Conservation (phyloP, 1,140 invertebrate genomes). For the Drosophila quadrilineata region DNA sequence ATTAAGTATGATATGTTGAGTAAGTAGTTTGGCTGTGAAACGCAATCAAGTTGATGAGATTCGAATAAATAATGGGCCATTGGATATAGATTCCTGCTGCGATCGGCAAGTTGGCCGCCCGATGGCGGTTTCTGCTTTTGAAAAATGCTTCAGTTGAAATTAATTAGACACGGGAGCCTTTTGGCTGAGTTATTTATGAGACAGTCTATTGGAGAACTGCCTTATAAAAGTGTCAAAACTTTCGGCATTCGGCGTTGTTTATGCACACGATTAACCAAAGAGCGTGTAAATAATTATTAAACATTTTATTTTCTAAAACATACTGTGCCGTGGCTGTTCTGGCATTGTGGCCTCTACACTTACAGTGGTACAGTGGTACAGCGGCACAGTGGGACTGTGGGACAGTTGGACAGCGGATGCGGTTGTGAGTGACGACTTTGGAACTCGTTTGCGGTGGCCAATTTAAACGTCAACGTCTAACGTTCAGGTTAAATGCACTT, state of each 20-base stretch:
- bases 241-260: constrained; percentile 56
- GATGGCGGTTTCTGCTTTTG: constrained; percentile 54
- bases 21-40: constrained; percentile 42
- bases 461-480: constrained; percentile 75
- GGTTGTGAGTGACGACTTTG: constrained; percentile 44
- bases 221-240: constrained; percentile 79
- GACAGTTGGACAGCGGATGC: constrained; percentile 18
- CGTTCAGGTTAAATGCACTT: constrained; percentile 78
- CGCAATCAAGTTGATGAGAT: constrained; percentile 35
- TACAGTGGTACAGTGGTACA: too few species aligned
- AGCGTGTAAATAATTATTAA: constrained; percentile 69
- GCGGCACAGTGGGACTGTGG: background rate
- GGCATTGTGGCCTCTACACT: too few species aligned
- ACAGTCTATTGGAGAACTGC: constrained; percentile 68
- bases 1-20: too few species aligned
- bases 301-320: constrained; percentile 23
- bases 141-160: constrained; percentile 50
- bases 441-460: constrained; percentile 58
- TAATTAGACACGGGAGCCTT: constrained; percentile 63
- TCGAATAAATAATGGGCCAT: constrained; percentile 39
- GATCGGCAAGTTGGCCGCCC: constrained; percentile 22
- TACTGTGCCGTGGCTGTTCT: too few species aligned
- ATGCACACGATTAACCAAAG: constrained; percentile 57
- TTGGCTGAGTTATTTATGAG: constrained; percentile 70
- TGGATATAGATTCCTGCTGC: constrained; percentile 51